These are phyloP conservation scores for Geococcyx californianus DNA, from an alignment of 2,113 vertebrate genomes.

Conservation along the genomic window DNA sequence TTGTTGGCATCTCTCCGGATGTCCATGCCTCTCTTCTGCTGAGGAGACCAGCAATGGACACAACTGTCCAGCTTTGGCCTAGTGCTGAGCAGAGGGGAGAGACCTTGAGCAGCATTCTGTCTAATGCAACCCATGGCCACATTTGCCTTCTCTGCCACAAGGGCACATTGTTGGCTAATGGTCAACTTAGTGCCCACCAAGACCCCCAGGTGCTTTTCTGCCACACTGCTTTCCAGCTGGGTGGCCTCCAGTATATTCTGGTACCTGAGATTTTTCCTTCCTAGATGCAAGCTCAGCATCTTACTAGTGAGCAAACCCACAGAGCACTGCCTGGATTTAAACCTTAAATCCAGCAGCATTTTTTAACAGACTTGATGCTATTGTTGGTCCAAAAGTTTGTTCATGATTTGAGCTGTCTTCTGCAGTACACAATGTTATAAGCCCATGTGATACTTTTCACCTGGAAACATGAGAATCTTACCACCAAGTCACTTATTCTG, in stretches of 20 bases:
- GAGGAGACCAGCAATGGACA: not conserved
- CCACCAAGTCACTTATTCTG: not conserved
- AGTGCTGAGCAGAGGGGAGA: not conserved
- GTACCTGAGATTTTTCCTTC: not conserved
- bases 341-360: slow-evolving; percentile 29
- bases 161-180: not conserved
- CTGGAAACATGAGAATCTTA: not conserved
- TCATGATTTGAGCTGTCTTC: not conserved
- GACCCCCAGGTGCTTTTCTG: not conserved
- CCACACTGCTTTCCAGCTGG: not conserved
- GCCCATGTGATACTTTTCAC: not conserved
- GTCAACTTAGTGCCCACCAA: not conserved
- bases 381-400: not conserved
- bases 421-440: not conserved
- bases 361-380: slow-evolving; percentile 8
- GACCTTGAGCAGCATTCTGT: not conserved
- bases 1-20: fast-evolving
- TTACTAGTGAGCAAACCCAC: not conserved
- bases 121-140: not conserved
- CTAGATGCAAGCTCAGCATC: not conserved
- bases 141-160: not conserved
- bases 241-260: too few species aligned
- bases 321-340: not conserved
- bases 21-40: not conserved
- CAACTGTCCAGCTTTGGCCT: not conserved